Conservation (phyloP, 2,797 vertebrate genomes). For the Lithobates sylvaticus region DNA sequence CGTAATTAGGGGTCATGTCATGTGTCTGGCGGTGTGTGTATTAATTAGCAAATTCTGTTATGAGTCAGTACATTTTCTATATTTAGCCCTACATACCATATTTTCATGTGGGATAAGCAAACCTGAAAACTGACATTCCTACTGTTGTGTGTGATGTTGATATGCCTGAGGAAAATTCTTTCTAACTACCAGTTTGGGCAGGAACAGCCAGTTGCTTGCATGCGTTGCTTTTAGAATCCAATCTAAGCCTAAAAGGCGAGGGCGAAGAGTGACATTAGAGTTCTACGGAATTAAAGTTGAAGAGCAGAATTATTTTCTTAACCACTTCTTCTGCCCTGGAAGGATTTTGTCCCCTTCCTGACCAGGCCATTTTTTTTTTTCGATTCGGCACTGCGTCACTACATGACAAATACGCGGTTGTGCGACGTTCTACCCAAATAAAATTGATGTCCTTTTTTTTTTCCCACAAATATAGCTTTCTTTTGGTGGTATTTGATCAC, state of each 20-base stretch:
- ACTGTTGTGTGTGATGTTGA: neutral
- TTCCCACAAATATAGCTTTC: too few relatives aligned
- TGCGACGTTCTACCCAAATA: too few relatives aligned
- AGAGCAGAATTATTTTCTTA: too few relatives aligned
- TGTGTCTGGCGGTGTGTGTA: neutral
- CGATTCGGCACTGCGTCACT: too few relatives aligned
- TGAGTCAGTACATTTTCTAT: neutral
- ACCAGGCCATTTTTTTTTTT: too few relatives aligned
- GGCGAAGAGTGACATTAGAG: neutral
- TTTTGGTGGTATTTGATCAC: too few relatives aligned
- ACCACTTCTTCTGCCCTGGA: too few relatives aligned
- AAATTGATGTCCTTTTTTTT: too few relatives aligned
- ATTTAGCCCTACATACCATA: neutral
- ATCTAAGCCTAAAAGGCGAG: neutral
- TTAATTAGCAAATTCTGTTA: too few relatives aligned
- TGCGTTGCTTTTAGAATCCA: neutral
- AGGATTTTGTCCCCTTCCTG: too few relatives aligned
- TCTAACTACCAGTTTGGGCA: conserved; percentile 27
- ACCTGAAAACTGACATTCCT: conserved; percentile 33
- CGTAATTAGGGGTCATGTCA: neutral
- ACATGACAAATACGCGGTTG: too few relatives aligned
- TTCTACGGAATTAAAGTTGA: neutral
- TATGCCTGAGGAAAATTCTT: conserved; percentile 44
- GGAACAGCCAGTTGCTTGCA: conserved; percentile 14
- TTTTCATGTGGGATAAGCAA: conserved; percentile 19